Percentiles rank a stretch among this genome's conserved stretches.
phyloP scores from a whole-genome alignment of 2,113 vertebrate species.

The Ailurus styani region DNA sequence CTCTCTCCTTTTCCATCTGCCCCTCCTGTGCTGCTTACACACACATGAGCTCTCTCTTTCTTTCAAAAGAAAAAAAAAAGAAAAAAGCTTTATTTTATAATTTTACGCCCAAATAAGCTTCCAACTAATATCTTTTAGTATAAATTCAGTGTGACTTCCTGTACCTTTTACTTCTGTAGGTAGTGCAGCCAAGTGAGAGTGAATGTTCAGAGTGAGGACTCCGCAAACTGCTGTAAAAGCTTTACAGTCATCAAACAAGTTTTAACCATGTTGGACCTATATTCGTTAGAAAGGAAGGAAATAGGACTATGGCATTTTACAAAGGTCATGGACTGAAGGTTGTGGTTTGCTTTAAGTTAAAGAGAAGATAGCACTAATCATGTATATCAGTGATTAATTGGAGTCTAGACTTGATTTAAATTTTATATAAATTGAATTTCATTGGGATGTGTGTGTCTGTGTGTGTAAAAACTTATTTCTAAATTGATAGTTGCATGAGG shows the following conservation, averaged over 20 bases:
- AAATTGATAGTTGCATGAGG: neutral
- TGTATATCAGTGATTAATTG: neutral
- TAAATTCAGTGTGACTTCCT: neutral
- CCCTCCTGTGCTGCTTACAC: neutral
- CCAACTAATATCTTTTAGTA: neutral
- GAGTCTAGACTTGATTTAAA: neutral
- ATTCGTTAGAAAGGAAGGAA: neutral
- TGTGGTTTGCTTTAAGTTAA: neutral
- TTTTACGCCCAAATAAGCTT: neutral
- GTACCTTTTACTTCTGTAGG: neutral
- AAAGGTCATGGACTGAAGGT: neutral
- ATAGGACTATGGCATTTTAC: neutral
- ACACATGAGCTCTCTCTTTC: neutral
- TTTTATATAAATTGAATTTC: neutral
- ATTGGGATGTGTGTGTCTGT: neutral
- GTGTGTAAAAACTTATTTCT: neutral
- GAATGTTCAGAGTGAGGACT: neutral
- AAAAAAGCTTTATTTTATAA: neutral
- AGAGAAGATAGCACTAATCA: neutral
- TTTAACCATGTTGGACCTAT: neutral
- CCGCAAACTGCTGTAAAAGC: neutral
- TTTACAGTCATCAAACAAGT: slow-evolving; percentile 38
- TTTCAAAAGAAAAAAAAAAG: neutral
- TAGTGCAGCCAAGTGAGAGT: neutral
- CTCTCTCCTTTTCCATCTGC: neutral